Evolutionary conservation across 2,888 invertebrate genomes (phyloP).

Genomic region (Sarcophaga variegata): DNA sequence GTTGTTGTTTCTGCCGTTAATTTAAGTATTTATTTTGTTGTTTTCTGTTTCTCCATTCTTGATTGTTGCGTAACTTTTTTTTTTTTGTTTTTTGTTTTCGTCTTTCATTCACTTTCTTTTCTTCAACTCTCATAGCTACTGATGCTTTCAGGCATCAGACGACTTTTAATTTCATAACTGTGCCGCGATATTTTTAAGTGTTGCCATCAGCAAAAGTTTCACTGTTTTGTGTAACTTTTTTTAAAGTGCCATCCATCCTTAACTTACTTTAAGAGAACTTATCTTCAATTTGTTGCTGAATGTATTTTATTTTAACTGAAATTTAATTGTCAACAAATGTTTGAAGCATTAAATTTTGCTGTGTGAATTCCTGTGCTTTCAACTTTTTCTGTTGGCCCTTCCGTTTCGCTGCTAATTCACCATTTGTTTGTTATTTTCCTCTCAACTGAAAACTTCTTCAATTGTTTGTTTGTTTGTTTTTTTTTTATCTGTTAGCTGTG

Average conservation of each 20-base stretch:
- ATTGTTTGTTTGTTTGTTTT: slow-evolving; percentile 20
- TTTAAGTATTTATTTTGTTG: neutral
- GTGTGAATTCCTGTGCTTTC: slow-evolving; percentile 3
- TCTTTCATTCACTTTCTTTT: neutral
- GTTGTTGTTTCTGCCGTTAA: neutral
- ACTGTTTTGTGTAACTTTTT: slow-evolving; percentile 3
- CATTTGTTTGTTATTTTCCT: neutral
- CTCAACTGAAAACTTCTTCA: neutral
- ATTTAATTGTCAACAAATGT: slow-evolving; percentile 66
- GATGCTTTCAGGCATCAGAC: neutral
- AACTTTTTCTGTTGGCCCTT: too few species aligned
- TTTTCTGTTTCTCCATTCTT: slow-evolving; percentile 8
- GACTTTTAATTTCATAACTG: slow-evolving; percentile 23
- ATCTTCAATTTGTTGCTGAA: neutral
- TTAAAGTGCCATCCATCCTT: neutral
- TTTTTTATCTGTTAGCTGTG: neutral
- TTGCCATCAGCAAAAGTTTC: slow-evolving; percentile 41
- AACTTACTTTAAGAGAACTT: neutral
- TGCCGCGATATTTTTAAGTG: slow-evolving; percentile 13
- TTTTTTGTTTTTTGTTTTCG: slow-evolving; percentile 9
- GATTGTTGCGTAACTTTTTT: slow-evolving; percentile 40
- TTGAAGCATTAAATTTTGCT: slow-evolving; percentile 49
- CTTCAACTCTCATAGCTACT: neutral
- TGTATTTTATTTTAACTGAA: slow-evolving; percentile 36
- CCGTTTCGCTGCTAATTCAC: too few species aligned